Evolutionary conservation across 64 coral and sea anemone genomes (phyloP).

Genomic region (Actinia tenebrosa): DNA sequence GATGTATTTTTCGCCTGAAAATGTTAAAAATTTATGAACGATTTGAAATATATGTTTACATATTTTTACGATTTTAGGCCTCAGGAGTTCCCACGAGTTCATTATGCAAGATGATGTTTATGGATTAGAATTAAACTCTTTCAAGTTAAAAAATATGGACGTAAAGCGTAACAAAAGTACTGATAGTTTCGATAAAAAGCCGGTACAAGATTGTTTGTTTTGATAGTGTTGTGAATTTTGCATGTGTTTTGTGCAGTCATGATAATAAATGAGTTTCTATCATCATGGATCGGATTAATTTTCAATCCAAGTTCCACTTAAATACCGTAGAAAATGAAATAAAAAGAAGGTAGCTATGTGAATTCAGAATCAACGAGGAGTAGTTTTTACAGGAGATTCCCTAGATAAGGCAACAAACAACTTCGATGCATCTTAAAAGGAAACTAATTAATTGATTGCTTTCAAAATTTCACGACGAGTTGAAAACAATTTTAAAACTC

Average conservation of each 20-base stretch:
- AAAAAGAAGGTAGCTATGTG: background rate
- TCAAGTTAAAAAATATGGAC: background rate
- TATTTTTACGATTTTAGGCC: background rate
- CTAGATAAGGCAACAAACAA: background rate
- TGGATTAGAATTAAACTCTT: background rate
- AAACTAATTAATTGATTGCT: background rate
- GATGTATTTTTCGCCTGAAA: background rate
- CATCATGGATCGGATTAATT: background rate
- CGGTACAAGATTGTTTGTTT: background rate
- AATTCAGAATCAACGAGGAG: background rate
- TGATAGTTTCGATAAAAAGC: background rate
- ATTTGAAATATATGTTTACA: background rate
- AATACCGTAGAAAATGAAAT: background rate
- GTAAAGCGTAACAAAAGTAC: background rate
- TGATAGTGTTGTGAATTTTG: background rate
- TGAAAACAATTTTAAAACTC: constrained; percentile 3
- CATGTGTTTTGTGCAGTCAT: background rate
- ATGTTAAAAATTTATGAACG: background rate
- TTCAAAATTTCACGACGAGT: background rate
- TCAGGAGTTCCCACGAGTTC: background rate
- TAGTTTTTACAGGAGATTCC: background rate
- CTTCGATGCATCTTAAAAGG: background rate
- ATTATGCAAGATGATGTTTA: background rate
- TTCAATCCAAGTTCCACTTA: background rate
- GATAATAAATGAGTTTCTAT: background rate